Evolutionary conservation across 2,888 invertebrate genomes (phyloP).

Genomic region (Standfussiana lucernea): DNA sequence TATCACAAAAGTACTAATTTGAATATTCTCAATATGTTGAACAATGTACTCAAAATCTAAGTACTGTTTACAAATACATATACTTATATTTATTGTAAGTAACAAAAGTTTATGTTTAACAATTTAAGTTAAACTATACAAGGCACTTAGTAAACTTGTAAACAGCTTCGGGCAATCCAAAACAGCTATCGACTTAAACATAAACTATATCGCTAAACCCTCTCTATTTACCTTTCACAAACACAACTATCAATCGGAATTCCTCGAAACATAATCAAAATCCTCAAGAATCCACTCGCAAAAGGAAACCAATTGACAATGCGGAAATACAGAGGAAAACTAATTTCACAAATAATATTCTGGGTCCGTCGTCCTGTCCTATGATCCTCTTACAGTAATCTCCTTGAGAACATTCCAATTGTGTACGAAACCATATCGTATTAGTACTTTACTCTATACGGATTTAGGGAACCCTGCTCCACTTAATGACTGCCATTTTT

Average conservation of each 20-base stretch:
- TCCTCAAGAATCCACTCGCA: conserved; percentile 33
- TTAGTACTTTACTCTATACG: conserved; percentile 55
- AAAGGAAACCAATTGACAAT: conserved; percentile 58
- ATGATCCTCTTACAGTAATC: conserved; percentile 75
- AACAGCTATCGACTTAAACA: conserved; percentile 5
- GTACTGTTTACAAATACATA: too few species aligned
- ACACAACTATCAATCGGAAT: conserved; percentile 24
- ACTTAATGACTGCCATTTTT: conserved; percentile 63
- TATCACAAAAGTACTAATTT: neutral
- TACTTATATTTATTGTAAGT: too few species aligned
- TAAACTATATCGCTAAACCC: conserved; percentile 5
- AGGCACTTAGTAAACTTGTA: conserved; percentile 10
- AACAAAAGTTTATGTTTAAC: too few species aligned
- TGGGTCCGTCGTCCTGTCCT: conserved; percentile 33
- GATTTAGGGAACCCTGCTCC: conserved; percentile 54
- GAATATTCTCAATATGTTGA: neutral
- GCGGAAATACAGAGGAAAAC: conserved; percentile 57
- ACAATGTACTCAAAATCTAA: neutral
- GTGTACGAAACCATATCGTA: conserved; percentile 52
- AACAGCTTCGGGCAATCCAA: conserved; percentile 23
- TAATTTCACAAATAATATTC: conserved; percentile 69
- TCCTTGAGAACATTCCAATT: conserved; percentile 68
- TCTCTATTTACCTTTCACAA: conserved; percentile 31
- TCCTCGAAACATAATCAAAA: conserved; percentile 37
- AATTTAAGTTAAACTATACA: conserved; percentile 20